Evolutionary conservation across 2,888 invertebrate species (phyloP), one percentile per base, ranked within the genome.

Genomic region (Bhutanitis thaidina): DNA sequence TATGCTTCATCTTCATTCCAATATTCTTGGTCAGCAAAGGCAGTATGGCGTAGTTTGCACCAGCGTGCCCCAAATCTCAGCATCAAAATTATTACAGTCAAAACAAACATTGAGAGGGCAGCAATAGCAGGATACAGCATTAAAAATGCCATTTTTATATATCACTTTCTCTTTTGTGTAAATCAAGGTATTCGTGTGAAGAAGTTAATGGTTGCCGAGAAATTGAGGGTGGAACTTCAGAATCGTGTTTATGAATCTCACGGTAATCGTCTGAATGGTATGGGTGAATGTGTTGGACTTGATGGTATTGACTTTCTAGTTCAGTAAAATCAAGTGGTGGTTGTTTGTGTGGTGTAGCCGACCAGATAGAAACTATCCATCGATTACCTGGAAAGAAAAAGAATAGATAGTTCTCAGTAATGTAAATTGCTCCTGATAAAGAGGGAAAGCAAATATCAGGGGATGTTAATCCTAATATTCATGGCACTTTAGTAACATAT

Each of bases 281-380:
- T 12, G 71, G 76, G 39, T 75, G 79, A 13, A 71, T 67, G 67
- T 73, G 80, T 48, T 77, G 90, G 1, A 80, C 64, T 8, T 71
- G 63, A 32, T 74, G 64, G 48, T 69, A 67, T 27, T 76, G 87
- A 63, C 85, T 89, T 64, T 94, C 92, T 0, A 96, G 79, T 74
- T 96, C 96, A 0, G 93, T 93, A 45, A 94, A 91, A 74, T 96
- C 96, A 3, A 96, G 77, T 0, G 97, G 93, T 2, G 95, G 94
- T 71, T 95, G 95, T 59, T 94, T 93, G 73, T 95, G 94, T 0
- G 96, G 96, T 4, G 95, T 94, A 32, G 94, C 91, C 1, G 96
- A 94, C 95, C 95, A 97, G 74, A 97, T 90, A 1, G 96, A 94
- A 13, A 95, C 92, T 53, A 96, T 84, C 95, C 95, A 96, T 67